phyloP scores from a whole-genome alignment of 2,113 vertebrate species.

The Nibea albiflora region DNA sequence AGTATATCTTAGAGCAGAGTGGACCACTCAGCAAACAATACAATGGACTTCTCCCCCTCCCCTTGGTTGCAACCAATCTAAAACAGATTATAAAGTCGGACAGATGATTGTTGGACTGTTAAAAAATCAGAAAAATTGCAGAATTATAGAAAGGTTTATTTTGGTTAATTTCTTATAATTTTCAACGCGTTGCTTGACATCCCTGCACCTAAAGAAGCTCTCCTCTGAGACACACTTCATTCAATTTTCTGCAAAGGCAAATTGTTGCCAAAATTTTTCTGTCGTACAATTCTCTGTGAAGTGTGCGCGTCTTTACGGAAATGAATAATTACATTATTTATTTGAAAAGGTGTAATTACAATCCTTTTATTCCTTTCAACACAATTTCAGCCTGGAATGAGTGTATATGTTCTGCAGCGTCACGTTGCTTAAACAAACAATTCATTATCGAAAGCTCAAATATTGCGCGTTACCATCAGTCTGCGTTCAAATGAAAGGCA shows the following conservation, averaged over 20 bases:
- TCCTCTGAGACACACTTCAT: neutral
- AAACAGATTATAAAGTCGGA: conserved; percentile 40
- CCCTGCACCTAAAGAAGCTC: neutral
- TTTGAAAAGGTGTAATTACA: conserved; percentile 32
- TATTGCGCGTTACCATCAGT: conserved; percentile 36
- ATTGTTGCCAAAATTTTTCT: conserved; percentile 4
- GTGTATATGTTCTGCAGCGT: conserved; percentile 27
- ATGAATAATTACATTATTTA: conserved; percentile 37
- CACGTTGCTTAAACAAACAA: conserved; percentile 53
- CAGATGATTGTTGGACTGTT: neutral
- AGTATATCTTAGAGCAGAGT: conserved; percentile 77
- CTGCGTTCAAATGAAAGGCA: conserved; percentile 49
- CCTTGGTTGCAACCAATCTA: conserved; percentile 45
- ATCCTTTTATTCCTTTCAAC: neutral
- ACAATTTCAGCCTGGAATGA: conserved; percentile 14
- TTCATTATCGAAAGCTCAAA: conserved; percentile 54
- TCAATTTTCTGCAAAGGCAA: conserved; percentile 1
- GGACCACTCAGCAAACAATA: conserved; percentile 75
- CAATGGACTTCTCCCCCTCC: conserved; percentile 58
- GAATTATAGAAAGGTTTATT: neutral
- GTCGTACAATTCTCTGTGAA: conserved; percentile 10
- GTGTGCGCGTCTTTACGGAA: conserved; percentile 6
- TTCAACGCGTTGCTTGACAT: neutral
- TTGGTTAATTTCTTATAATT: neutral
- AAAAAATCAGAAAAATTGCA: neutral